Evolutionary conservation across 30 jellyfish, hydroid and myxozoan species (phyloP), one percentile per base, ranked within the genome.

Genomic region (Nemopilema nomurai): DNA sequence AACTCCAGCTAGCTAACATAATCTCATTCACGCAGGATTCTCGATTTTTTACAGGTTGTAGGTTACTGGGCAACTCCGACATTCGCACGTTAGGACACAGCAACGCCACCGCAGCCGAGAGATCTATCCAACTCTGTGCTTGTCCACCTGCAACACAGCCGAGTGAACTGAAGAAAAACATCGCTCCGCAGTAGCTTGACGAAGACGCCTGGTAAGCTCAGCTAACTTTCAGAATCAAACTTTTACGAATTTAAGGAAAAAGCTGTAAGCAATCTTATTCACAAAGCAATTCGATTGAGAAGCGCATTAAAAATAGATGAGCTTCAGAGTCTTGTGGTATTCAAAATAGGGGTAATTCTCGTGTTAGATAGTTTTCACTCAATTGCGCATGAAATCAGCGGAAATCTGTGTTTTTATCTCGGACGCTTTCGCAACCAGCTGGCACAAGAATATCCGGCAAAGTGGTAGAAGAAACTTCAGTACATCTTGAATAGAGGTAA

Each of bases 301-400:
- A 20, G 21, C 4, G 32, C 85, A 75, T 75, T 75, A 75, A 75
- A 75, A 30, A 75, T 75, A 68, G 28, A 75, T 75, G 85, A 75
- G 85, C 51, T 75, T 69, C 26, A 32, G 22, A 26, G 25, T 49
- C 52, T 63, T 50, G 85, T 51, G 85, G 85, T 69, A 41, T 51
- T 17, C 26, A 62, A 75, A 29, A 30, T 41, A 22, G 50, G 51
- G 57, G 75, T 63, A 32, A 75, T 75, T 75, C 73, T 20, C 50
- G 17, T 75, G 25, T 68, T 51, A 69, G 85, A 41, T 21, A 57
- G 72, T 19, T 1, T 50, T 30, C 85, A 49, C 53, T 28, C 24
- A 64, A 0, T 8, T 41, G 57, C 57, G 85, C 20, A 20, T 1
- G 32, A 4, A 18, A 66, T 4, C 76, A 17, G 21, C 76, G 21